phyloP scores from a whole-genome alignment of 37 sponge, comb jelly and placozoan species.

The Halisarca cf. caerulea region DNA sequence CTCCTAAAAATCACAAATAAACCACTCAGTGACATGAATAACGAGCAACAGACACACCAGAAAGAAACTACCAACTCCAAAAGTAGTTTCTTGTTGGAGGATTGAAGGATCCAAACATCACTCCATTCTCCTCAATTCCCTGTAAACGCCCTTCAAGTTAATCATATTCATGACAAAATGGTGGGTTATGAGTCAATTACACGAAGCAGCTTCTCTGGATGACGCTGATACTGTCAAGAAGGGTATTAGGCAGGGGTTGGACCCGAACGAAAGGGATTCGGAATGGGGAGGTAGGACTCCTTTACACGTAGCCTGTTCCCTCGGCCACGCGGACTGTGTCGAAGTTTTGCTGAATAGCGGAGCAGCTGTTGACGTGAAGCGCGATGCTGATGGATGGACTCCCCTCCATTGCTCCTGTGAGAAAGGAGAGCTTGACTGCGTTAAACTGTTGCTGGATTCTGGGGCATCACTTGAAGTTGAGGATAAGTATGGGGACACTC shows the following conservation, averaged over 20 bases:
- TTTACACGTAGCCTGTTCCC: constrained; percentile 82
- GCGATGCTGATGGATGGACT: constrained; percentile 75
- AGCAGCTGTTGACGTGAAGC: constrained; percentile 38
- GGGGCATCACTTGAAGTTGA: background rate
- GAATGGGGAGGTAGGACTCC: constrained; percentile 88
- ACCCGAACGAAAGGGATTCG: constrained; percentile 59
- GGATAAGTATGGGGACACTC: constrained; percentile 13
- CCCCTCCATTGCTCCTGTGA: constrained; percentile 87
- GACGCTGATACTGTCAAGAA: constrained; percentile 43
- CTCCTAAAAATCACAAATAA: too few relatives aligned
- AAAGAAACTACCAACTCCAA: too few relatives aligned
- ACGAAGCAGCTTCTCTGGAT: constrained; percentile 72
- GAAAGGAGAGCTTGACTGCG: constrained; percentile 42
- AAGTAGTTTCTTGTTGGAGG: too few relatives aligned
- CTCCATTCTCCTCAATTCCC: too few relatives aligned
- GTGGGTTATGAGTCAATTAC: constrained; percentile 60
- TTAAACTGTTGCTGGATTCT: constrained; percentile 1
- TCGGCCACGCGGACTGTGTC: constrained; percentile 70
- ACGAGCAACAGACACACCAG: too few relatives aligned
- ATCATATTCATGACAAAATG: constrained; percentile 23
- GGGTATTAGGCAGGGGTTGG: constrained; percentile 38
- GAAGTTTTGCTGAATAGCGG: constrained; percentile 61
- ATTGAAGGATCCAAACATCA: too few relatives aligned
- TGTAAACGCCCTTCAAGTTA: background rate
- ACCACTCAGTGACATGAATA: too few relatives aligned